A percentile compares a stretch with the other conserved stretches of the same genome.
Conservation (phyloP, 53 echinoderm and acorn worm species). For the Antedon mediterranea region DNA sequence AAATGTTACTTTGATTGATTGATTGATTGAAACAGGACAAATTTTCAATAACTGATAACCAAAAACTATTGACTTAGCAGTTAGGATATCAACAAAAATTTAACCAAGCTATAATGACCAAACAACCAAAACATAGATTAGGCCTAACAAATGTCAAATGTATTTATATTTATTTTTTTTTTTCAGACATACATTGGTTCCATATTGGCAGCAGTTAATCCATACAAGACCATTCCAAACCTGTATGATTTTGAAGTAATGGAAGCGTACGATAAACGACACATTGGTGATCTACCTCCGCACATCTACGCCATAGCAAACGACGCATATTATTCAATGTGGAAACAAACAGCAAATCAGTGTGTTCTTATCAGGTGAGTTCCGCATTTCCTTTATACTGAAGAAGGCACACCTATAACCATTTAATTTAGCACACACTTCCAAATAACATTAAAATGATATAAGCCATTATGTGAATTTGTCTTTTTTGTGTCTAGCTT, state of each 20-base stretch:
- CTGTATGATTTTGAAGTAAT: conserved; percentile 58
- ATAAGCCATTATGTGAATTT: no score
- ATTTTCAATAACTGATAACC: no score
- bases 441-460: no score
- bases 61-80: no score
- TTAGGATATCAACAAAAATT: no score
- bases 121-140: no score
- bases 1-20: no score
- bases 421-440: no score
- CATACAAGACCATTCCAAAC: conserved; percentile 57
- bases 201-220: conserved; percentile 83
- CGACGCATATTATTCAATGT: conserved; percentile 86
- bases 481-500: no score
- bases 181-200: conserved; percentile 91
- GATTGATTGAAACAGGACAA: no score
- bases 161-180: background rate
- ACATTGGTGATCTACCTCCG: conserved; percentile 84
- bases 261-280: conserved; percentile 64
- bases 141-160: background rate
- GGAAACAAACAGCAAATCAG: conserved; percentile 84
- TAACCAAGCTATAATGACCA: no score
- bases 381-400: background rate
- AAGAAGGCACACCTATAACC: no score
- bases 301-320: conserved; percentile 97
- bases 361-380: conserved; percentile 93